Conservation (phyloP, 2,888 invertebrate species). For the Antheraea yamamai region DNA sequence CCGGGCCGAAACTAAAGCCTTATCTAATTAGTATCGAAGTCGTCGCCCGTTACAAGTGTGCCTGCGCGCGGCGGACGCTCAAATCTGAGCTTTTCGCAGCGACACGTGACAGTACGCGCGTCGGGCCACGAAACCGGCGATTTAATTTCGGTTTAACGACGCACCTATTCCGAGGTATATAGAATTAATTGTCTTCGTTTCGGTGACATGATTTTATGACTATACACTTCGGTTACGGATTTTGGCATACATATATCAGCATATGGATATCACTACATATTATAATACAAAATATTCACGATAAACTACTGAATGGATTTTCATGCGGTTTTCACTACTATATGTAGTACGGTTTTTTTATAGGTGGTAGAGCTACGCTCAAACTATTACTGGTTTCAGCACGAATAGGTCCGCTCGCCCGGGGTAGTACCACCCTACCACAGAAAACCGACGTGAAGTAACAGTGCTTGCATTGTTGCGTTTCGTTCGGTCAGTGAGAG, state of each 20-base stretch:
- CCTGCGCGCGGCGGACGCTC: constrained; percentile 23
- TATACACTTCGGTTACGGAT: background rate
- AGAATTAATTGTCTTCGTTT: background rate
- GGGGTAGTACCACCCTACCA: no score
- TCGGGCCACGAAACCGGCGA: constrained; percentile 27
- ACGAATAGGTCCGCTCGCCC: no score
- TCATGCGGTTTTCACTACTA: no score
- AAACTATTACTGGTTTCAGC: no score
- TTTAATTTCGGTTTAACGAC: background rate
- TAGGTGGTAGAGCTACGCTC: no score
- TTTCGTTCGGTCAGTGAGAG: no score
- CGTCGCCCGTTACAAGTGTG: constrained; percentile 19
- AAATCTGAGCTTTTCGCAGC: constrained; percentile 41
- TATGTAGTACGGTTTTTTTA: no score
- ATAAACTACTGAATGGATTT: no score
- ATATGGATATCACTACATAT: background rate
- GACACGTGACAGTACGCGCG: constrained; percentile 40
- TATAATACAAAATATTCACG: no score
- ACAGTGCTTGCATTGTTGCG: no score
- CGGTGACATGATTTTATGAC: background rate
- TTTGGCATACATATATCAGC: background rate
- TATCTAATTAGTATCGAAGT: constrained; percentile 55
- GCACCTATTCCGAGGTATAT: background rate
- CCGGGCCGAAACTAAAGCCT: constrained; percentile 43
- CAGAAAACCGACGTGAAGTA: no score